Evolutionary conservation across 2,797 vertebrate genomes (phyloP), one percentile per base, ranked within the genome.

Genomic region (Acrossocheilus fasciatus): DNA sequence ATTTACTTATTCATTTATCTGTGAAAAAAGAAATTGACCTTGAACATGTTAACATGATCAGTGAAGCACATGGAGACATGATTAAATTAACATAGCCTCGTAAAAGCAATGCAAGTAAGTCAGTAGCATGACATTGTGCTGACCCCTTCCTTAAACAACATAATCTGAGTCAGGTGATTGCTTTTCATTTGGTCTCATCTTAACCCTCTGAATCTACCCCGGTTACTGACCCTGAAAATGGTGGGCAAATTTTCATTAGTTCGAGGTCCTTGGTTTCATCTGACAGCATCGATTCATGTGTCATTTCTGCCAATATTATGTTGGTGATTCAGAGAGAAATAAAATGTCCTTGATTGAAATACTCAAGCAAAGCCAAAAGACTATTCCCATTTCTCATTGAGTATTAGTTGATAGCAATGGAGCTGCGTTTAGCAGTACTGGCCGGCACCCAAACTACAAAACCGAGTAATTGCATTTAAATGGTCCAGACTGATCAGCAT

Each of bases 221-320:
- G 70, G 39, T 85, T 73, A 85, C 41, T 73, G 81, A 92, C 88
- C 87, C 86, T 45, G 73, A 86, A 82, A 86, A 86, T 36, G 41
- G 45, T n/a, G n/a, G 87, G 81, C 57, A 89, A 84, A 83, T 84
- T 87, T 84, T 89, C 87, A 90, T 89, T 88, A 91, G 81, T 64
- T 87, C 59, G 43, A 85, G 76, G 73, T 83, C 82, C 75, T 74
- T 88, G 89, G 66, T 84, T 86, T 75, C 34, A 84, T 82, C 84
- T 54, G 75, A 84, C 66, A 72, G 76, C 84, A 87, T 83, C 59
- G 87, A 91, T 91, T 85, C 72, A 88, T 86, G 81, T 75, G 68
- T 30, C 81, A 86, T 83, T 76, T 90, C 79, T 36, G 59, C 75
- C 68, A 82, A 86, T 36, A 43, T 26, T 47, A 82, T 20, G 54